Base-by-base conservation (phyloP, 1,140 invertebrate species). In the Tribolium madens region DNA sequence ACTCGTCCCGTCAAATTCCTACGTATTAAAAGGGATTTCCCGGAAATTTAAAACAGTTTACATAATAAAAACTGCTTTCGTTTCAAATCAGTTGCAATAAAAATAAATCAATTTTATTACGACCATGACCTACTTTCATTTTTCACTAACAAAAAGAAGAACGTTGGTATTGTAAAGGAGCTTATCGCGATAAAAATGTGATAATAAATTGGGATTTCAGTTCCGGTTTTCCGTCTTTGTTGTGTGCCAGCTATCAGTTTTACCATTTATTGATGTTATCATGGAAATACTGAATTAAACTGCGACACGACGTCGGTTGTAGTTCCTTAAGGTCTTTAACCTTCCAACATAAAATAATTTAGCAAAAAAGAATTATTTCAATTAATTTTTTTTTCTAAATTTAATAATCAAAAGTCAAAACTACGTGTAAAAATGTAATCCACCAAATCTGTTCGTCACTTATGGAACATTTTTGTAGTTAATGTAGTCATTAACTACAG, bases 91-190 rank as follows among this genome's bases (percentile, higher is more conserved):
- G 15, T 57, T 12, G 52, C 10, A 57, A 57, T 64, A 64, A 64
- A 64, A 64, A 33, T 64, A 64, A 64, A 64, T 64, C 57, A 14
- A 10, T 64, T 64, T 64, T 64, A 33, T 33, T 31, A 64, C 57
- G 57, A 64, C 57, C 57, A 64, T 64, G 57, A 64, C 26, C 57
- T 13, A 14, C 57, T 64, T n/a, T 14, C 31, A 1, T n/a, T 10
- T 33, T 64, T 64, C 26, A 36, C n/a, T 14, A 64, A 64, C 21
- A 33, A 33, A 36, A 57, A 18, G 52, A 57, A 26, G 17, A n/a
- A n/a, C n/a, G 15, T 17, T 18, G 52, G 15, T 21, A 18, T 18
- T 57, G 52, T 57, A 26, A 57, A 57, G 52, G 7, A 57, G 10
- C 52, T n/a, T 57, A 57, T 17, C 48, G 48, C 15, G 48, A 50